Evolutionary conservation across 2,797 vertebrate genomes (phyloP).

Genomic region (Chiloscyllium punctatum): DNA sequence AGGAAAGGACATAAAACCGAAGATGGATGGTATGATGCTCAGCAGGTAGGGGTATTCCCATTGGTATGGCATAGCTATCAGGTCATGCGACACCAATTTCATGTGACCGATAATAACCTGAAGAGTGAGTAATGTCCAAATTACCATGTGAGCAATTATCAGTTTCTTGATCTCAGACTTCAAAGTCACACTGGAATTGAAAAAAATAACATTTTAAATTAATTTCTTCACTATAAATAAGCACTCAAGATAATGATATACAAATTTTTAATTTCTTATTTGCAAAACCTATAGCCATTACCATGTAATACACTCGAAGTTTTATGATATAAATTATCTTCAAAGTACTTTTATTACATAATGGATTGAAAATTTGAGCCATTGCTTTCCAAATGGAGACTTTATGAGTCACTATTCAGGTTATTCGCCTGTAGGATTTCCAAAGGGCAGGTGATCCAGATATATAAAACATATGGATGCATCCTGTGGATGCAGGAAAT

Average conservation of each 20-base stretch:
- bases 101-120: conserved; percentile 82
- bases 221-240: not conserved
- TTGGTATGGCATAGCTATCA: conserved; percentile 84
- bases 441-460: not conserved
- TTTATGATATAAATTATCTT: not conserved
- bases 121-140: conserved; percentile 77
- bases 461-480: not conserved
- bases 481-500: no score
- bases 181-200: conserved; percentile 57
- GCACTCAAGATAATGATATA: not conserved
- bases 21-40: conserved; percentile 74
- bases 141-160: conserved; percentile 75
- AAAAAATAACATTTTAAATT: conserved; percentile 17
- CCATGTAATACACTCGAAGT: not conserved
- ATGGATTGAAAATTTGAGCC: not conserved
- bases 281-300: not conserved
- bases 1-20: conserved; percentile 81
- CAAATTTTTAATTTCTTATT: not conserved
- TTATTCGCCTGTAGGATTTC: not conserved
- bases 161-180: conserved; percentile 87
- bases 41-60: conserved; percentile 93
- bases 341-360: not conserved
- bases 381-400: not conserved
- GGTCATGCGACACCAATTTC: conserved; percentile 74
- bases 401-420: not conserved